These are phyloP conservation scores for Thripadectes ignobilis DNA, from an alignment of 2,797 vertebrate species.

Conservation along the genomic window DNA sequence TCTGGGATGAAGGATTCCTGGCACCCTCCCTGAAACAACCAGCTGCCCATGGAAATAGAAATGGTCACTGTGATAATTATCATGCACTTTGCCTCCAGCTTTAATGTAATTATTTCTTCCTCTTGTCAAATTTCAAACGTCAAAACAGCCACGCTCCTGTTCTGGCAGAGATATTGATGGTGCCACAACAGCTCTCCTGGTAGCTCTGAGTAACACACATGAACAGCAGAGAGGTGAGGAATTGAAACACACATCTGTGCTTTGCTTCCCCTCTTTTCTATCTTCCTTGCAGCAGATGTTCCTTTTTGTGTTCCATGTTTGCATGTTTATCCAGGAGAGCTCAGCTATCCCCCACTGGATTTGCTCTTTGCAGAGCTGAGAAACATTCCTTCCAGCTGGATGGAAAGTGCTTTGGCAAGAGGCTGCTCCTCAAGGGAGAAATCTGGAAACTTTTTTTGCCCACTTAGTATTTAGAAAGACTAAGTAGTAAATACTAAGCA, in stretches of 20 bases:
- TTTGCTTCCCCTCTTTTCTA: background rate
- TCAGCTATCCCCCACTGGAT: background rate
- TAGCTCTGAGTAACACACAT: fast-evolving
- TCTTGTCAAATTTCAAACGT: background rate
- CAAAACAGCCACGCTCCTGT: background rate
- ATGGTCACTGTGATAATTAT: background rate
- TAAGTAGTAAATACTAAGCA: background rate
- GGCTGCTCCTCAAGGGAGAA: background rate
- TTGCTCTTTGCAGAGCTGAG: background rate
- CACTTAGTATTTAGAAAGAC: background rate
- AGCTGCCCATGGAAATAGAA: background rate
- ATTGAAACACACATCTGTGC: background rate
- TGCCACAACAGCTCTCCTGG: background rate
- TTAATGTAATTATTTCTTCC: background rate
- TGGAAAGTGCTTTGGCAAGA: background rate
- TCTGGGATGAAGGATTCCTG: background rate
- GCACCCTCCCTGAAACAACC: background rate
- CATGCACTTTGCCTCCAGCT: background rate
- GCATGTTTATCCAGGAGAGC: background rate
- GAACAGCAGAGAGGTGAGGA: background rate
- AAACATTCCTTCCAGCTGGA: background rate
- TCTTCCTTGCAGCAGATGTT: background rate
- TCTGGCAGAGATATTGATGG: background rate
- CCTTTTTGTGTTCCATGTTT: background rate
- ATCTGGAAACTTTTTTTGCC: background rate